These are phyloP conservation scores for Patiria miniata DNA, from an alignment of 35 echinoderm and acorn worm genomes.

Conservation along the genomic window DNA sequence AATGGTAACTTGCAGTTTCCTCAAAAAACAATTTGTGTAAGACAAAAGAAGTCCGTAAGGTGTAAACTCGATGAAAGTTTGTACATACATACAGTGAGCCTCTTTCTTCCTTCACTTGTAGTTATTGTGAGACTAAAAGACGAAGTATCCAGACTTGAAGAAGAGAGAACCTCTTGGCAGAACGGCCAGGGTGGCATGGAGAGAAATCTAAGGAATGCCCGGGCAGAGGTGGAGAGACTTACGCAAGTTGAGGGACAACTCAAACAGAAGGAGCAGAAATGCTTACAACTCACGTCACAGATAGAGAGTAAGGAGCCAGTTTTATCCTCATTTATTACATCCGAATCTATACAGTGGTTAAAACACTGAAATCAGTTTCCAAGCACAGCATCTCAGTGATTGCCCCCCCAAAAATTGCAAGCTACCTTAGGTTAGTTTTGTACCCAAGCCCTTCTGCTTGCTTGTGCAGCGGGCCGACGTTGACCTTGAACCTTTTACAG, in stretches of 20 bases:
- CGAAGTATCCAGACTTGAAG: background rate
- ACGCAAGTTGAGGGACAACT: constrained; percentile 26
- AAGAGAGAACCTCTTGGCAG: background rate
- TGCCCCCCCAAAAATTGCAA: too few species aligned
- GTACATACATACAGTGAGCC: background rate
- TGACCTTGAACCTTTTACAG: too few species aligned
- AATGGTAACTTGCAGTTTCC: constrained; percentile 20
- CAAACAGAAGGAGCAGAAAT: constrained; percentile 12
- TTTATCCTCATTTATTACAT: too few species aligned
- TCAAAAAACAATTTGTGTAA: background rate
- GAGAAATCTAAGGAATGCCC: background rate
- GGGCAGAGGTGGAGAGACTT: constrained; percentile 12
- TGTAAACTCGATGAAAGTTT: background rate
- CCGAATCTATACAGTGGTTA: too few species aligned
- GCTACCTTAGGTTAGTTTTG: too few species aligned
- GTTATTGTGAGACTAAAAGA: constrained; percentile 28
- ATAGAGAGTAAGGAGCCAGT: constrained; percentile 38
- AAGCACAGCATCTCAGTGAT: too few species aligned
- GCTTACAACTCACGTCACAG: constrained; percentile 6
- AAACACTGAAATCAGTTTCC: too few species aligned
- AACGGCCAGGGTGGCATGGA: background rate
- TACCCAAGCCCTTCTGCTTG: too few species aligned
- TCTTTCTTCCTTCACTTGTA: constrained; percentile 13
- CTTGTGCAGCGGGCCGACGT: too few species aligned
- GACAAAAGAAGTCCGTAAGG: background rate